phyloP scores from a whole-genome alignment of 2,113 vertebrate species.

The Dicrurus megarhynchus region DNA sequence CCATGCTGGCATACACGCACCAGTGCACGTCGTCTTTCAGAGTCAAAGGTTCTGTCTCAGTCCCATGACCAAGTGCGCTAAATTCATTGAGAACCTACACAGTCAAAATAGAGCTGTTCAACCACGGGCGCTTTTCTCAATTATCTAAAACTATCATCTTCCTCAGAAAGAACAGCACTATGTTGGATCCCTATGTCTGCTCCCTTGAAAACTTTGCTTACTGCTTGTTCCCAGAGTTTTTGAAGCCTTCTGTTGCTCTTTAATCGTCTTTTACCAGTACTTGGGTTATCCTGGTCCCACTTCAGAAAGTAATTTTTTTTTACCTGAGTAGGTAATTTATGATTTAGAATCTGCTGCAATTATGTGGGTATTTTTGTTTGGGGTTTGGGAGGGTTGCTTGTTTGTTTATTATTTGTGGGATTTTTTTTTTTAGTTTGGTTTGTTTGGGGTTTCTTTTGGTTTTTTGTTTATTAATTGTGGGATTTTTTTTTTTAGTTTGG shows the following conservation, averaged over 20 bases:
- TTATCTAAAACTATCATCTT: not conserved
- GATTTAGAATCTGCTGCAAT: not conserved
- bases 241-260: not conserved
- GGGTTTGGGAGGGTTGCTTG: not conserved
- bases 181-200: not conserved
- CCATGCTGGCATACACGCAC: accelerated
- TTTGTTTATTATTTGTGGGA: not conserved
- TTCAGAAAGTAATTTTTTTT: not conserved
- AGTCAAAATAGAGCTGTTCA: not conserved
- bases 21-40: not conserved
- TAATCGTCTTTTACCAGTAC: not conserved
- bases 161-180: not conserved
- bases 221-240: not conserved
- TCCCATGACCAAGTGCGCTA: not conserved
- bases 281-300: not conserved
- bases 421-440: not conserved
- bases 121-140: not conserved
- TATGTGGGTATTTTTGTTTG: not conserved
- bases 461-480: not conserved
- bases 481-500: not conserved
- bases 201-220: not conserved
- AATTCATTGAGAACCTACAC: not conserved
- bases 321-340: not conserved
- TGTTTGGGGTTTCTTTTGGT: not conserved
- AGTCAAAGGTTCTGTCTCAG: not conserved